Evolutionary conservation across 1,140 invertebrate genomes (phyloP).

Genomic region (Drosophila sucinea): DNA sequence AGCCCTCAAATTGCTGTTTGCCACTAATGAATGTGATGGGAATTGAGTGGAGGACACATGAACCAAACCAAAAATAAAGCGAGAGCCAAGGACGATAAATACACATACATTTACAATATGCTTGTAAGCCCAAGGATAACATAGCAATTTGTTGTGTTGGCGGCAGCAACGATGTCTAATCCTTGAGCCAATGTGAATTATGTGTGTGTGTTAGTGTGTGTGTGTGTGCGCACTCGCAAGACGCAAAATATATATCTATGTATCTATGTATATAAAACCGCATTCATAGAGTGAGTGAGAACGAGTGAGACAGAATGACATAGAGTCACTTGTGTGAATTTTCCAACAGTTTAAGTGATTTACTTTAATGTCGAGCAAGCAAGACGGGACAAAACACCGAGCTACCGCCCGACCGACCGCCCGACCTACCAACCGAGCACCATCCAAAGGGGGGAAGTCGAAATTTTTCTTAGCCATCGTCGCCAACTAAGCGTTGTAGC

Average conservation of each 20-base stretch:
- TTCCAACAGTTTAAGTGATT: constrained; percentile 70
- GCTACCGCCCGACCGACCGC: not conserved
- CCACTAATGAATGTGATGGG: constrained; percentile 18
- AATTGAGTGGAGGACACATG: constrained; percentile 5
- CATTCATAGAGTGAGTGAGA: constrained; percentile 1
- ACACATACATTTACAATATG: constrained; percentile 19
- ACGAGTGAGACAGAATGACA: not conserved
- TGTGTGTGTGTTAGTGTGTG: constrained; percentile 14
- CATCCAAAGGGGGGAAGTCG: not conserved
- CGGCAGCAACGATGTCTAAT: constrained; percentile 52
- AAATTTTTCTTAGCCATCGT: constrained; percentile 1
- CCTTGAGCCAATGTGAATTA: constrained; percentile 72
- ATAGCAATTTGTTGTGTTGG: constrained; percentile 58
- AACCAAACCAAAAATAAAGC: not conserved
- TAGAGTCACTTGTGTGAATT: constrained; percentile 36
- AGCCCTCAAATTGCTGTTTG: constrained; percentile 13
- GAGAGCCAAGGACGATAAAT: constrained; percentile 15
- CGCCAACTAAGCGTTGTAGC: constrained; percentile 33
- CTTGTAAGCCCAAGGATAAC: constrained; percentile 55
- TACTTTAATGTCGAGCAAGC: constrained; percentile 51
- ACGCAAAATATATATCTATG: not conserved
- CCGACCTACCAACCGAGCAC: not conserved
- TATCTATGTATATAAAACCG: not conserved
- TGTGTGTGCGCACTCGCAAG: constrained; percentile 37
- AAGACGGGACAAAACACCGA: not conserved